A percentile compares a stretch with the other conserved stretches of the same genome.
Conservation (phyloP, 2,113 vertebrate genomes). For the Saguinus midas region DNA sequence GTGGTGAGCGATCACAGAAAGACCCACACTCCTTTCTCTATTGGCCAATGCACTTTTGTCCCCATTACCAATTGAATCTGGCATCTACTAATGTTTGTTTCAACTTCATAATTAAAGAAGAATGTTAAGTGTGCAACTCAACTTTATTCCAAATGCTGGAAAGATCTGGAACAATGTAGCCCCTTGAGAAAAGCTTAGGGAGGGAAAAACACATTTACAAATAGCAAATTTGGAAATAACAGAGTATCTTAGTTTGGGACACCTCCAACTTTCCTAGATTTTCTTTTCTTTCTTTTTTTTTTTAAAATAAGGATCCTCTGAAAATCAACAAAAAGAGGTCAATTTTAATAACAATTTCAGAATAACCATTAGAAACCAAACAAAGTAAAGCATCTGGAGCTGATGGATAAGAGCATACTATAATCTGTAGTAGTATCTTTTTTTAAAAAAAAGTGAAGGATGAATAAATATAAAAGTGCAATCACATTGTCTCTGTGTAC, state of each 20-base stretch:
- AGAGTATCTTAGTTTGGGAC: constrained; percentile 38
- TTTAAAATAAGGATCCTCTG: background rate
- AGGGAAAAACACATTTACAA: constrained; percentile 42
- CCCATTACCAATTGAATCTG: background rate
- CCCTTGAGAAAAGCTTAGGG: constrained; percentile 36
- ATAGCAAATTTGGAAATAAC: constrained; percentile 66
- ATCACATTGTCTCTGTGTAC: background rate
- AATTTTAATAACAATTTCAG: constrained; percentile 10
- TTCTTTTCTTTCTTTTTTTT: background rate
- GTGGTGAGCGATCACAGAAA: background rate
- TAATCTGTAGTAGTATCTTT: background rate
- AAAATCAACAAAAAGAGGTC: constrained; percentile 49
- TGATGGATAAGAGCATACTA: background rate
- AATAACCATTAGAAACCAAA: constrained; percentile 41
- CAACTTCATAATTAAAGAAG: constrained; percentile 61
- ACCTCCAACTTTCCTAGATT: constrained; percentile 43
- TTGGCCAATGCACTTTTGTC: background rate
- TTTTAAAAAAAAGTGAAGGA: background rate
- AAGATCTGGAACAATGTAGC: background rate
- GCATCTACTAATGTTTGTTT: constrained; percentile 46
- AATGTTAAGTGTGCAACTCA: constrained; percentile 45
- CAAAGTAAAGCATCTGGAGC: background rate
- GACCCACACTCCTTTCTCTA: background rate
- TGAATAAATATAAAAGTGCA: background rate
- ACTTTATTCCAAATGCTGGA: constrained; percentile 29